phyloP scores from a whole-genome alignment of 2,113 vertebrate species.

The Stomatorhinus ivindoensis region DNA sequence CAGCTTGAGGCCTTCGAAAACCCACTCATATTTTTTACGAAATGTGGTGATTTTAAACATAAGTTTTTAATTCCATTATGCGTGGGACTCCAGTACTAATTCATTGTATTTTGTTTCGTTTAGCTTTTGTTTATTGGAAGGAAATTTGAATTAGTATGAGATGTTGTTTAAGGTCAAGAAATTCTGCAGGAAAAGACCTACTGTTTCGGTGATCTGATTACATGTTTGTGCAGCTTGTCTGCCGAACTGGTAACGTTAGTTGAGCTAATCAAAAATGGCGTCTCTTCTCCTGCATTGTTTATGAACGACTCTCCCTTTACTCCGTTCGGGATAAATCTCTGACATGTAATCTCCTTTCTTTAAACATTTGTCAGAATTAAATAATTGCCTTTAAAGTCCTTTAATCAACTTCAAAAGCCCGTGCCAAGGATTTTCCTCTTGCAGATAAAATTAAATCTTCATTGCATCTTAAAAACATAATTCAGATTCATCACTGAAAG shows the following conservation, averaged over 20 bases:
- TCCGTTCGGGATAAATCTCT: conserved; percentile 43
- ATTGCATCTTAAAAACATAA: conserved; percentile 43
- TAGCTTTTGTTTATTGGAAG: conserved; percentile 49
- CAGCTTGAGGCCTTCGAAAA: conserved; percentile 29
- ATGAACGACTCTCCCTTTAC: conserved; percentile 45
- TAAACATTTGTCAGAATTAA: conserved; percentile 60
- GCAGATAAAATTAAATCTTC: conserved; percentile 46
- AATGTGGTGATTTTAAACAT: conserved; percentile 46
- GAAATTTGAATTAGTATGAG: conserved; percentile 51
- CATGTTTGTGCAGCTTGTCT: conserved; percentile 54
- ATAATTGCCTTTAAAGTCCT: conserved; percentile 54
- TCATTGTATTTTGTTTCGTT: conserved; percentile 49
- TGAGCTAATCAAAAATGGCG: conserved; percentile 53
- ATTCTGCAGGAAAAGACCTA: conserved; percentile 41
- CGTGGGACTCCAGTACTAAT: conserved; percentile 47
- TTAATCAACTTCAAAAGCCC: conserved; percentile 52
- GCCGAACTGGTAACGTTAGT: conserved; percentile 48
- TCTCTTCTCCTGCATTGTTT: conserved; percentile 49
- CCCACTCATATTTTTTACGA: conserved; percentile 30
- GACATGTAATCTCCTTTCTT: conserved; percentile 53
- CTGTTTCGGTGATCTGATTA: conserved; percentile 53
- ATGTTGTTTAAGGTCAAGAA: conserved; percentile 55
- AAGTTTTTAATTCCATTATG: conserved; percentile 52
- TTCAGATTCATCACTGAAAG: conserved; percentile 20
- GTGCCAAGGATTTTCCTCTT: conserved; percentile 41